A percentile compares a stretch with the other conserved stretches of the same genome.
Conservation (phyloP, 2,113 vertebrate genomes). For the Arothron firmamentum region DNA sequence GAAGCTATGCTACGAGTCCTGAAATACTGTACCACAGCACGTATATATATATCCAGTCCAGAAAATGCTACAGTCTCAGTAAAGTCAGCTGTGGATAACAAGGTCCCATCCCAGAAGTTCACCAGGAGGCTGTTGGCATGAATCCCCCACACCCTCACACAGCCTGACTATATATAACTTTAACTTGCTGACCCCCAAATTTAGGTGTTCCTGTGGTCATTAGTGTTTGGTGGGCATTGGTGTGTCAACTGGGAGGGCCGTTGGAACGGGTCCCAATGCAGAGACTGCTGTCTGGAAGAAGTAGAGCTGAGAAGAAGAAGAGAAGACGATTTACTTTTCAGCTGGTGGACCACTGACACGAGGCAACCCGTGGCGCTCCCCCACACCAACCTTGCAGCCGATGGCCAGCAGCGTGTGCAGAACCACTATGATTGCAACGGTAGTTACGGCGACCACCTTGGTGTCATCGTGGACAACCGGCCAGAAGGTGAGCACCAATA, state of each 20-base stretch:
- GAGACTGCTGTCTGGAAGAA: slow-evolving; percentile 63
- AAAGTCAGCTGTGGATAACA: slow-evolving; percentile 29
- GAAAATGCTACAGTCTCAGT: slow-evolving; percentile 12
- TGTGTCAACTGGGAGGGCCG: background rate
- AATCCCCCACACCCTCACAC: background rate
- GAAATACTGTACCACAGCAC: slow-evolving; percentile 13
- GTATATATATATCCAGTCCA: slow-evolving; percentile 32
- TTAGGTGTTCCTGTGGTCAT: slow-evolving; percentile 16
- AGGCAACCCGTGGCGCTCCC: background rate
- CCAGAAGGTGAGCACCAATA: slow-evolving; percentile 84
- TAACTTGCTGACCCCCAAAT: background rate
- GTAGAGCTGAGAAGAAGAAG: slow-evolving; percentile 61
- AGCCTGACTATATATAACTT: background rate
- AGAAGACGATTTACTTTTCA: background rate
- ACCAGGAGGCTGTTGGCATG: background rate
- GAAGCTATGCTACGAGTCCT: slow-evolving; percentile 8
- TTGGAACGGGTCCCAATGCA: fast-evolving
- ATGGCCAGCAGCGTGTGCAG: slow-evolving; percentile 81
- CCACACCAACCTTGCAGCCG: slow-evolving; percentile 79
- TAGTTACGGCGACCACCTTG: slow-evolving; percentile 62
- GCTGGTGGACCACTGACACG: background rate
- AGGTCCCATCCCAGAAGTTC: background rate
- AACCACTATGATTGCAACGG: slow-evolving; percentile 69
- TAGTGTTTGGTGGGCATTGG: background rate
- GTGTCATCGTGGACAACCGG: slow-evolving; percentile 77